Conservation (phyloP, 1,140 invertebrate genomes). For the Hylyphantes graminicola region DNA sequence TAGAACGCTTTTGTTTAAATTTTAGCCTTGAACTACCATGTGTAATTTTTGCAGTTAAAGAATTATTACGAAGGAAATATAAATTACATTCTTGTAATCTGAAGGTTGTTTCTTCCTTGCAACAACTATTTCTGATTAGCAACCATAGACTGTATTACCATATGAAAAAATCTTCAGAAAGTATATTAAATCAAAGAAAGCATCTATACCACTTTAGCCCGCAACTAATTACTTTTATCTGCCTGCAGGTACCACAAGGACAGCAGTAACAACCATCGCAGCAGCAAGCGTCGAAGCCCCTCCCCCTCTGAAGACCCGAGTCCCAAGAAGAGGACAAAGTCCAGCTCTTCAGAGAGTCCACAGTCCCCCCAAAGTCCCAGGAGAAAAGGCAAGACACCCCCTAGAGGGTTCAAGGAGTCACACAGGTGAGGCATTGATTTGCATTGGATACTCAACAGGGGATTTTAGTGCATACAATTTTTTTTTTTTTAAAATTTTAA, state of each 20-base stretch:
- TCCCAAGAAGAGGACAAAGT: conserved; percentile 24
- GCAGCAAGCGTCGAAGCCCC: conserved; percentile 23
- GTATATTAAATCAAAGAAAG: too few species aligned
- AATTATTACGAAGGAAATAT: too few species aligned
- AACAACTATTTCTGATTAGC: not conserved
- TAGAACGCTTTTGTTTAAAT: too few species aligned
- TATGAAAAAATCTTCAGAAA: not conserved
- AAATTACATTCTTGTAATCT: too few species aligned
- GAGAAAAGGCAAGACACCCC: conserved; percentile 56
- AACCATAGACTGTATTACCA: not conserved
- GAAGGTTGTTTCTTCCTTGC: too few species aligned
- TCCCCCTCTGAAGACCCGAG: conserved; percentile 37
- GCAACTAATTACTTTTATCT: not conserved
- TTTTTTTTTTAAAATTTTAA: too few species aligned
- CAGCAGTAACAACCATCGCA: conserved; percentile 11
- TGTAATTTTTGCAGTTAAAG: too few species aligned
- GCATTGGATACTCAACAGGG: too few species aligned
- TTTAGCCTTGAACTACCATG: too few species aligned
- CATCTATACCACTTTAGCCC: too few species aligned
- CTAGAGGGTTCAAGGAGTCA: conserved; percentile 57
- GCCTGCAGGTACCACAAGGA: conserved; percentile 4
- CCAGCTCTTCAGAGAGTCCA: conserved; percentile 55
- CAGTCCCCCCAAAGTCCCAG: conserved; percentile 49
- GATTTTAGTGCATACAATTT: too few species aligned
- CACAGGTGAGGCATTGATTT: not conserved